Evolutionary conservation across 2,797 vertebrate species (phyloP).

Genomic region (Hapalemur alaotrensis): DNA sequence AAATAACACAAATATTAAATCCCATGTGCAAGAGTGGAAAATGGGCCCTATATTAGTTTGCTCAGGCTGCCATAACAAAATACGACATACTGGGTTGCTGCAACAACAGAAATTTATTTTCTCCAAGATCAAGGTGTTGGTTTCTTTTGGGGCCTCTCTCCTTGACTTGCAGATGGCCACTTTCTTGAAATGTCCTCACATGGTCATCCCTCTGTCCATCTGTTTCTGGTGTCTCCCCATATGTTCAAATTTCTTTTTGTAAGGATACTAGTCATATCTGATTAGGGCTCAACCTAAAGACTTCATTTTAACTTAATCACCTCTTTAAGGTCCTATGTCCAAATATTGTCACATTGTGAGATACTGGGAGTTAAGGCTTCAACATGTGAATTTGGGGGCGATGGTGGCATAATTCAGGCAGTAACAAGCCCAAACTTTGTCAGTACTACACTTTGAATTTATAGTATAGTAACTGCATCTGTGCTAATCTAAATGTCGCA

Average conservation of each 20-base stretch:
- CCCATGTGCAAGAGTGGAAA: not conserved
- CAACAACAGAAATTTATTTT: not conserved
- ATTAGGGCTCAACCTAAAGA: not conserved
- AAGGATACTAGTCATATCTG: not conserved
- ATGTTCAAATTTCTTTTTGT: not conserved
- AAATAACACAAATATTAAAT: not conserved
- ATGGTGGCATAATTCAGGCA: not conserved
- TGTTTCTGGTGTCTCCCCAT: not conserved
- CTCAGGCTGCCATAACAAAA: not conserved
- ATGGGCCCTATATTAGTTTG: not conserved
- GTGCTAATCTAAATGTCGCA: constrained; percentile 38
- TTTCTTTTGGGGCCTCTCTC: not conserved
- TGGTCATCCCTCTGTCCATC: not conserved
- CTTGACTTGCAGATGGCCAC: not conserved
- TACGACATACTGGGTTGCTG: not conserved
- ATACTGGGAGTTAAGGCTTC: not conserved
- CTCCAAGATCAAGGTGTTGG: not conserved
- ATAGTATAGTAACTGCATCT: not conserved
- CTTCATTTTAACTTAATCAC: constrained; percentile 22
- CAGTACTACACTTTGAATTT: not conserved
- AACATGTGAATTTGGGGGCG: not conserved
- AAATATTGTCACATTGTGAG: not conserved
- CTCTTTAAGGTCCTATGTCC: not conserved
- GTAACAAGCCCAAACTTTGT: not conserved
- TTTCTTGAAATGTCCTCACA: not conserved